phyloP scores from a whole-genome alignment of 2,797 vertebrate genomes.

The Crotalus adamanteus region DNA sequence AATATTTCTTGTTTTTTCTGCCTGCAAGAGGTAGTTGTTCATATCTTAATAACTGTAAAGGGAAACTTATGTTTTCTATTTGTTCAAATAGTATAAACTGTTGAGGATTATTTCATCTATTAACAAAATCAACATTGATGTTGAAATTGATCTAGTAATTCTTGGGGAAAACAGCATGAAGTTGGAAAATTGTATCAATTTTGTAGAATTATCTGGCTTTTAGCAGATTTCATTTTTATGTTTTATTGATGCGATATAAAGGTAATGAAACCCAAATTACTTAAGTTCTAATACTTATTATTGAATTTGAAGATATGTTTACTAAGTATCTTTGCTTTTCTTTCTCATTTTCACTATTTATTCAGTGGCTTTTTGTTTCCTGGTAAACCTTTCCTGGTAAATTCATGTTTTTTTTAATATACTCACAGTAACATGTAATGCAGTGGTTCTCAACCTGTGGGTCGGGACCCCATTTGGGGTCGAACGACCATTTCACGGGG shows the following conservation, averaged over 20 bases:
- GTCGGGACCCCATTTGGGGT: no score
- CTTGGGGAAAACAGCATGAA: constrained; percentile 11
- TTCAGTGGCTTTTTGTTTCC: background rate
- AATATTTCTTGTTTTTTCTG: constrained; percentile 37
- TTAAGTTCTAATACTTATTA: background rate
- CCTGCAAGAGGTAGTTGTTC: constrained; percentile 50
- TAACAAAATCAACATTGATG: constrained; percentile 22
- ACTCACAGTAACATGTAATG: background rate
- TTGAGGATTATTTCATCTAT: constrained; percentile 5
- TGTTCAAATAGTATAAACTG: constrained; percentile 23
- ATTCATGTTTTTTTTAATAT: background rate
- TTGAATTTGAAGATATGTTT: background rate
- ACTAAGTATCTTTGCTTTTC: background rate
- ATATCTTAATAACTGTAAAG: constrained; percentile 42
- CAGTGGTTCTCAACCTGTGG: no score
- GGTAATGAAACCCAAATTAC: background rate
- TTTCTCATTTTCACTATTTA: background rate
- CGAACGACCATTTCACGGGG: no score
- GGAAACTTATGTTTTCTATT: constrained; percentile 22
- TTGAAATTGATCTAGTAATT: background rate
- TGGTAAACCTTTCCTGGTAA: background rate
- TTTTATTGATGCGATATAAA: background rate
- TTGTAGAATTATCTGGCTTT: background rate
- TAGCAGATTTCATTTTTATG: background rate
- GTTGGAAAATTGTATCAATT: background rate